Conservation (phyloP, 2,888 invertebrate species). For the Cryptus armator region DNA sequence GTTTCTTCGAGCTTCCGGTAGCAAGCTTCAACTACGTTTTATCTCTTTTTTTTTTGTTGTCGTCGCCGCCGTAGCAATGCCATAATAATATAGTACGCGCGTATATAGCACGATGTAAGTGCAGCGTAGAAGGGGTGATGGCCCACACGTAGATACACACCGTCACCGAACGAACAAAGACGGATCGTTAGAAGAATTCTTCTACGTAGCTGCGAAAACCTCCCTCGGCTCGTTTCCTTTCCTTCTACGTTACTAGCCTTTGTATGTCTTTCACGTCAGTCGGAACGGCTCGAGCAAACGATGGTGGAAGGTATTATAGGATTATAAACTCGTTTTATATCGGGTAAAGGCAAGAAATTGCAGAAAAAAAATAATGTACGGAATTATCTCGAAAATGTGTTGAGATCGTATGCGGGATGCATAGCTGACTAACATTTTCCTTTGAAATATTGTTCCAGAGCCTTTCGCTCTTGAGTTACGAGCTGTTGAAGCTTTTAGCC, state of each 20-base stretch:
- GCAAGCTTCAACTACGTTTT: slow-evolving; percentile 21
- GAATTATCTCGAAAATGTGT: slow-evolving; percentile 8
- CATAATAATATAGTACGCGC: slow-evolving; percentile 54
- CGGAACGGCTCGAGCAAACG: not conserved
- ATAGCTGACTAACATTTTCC: not conserved
- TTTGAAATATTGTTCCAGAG: not conserved
- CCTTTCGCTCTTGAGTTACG: slow-evolving; percentile 1
- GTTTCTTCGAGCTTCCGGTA: slow-evolving; percentile 41
- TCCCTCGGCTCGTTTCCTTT: slow-evolving; percentile 29
- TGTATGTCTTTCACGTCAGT: slow-evolving; percentile 33
- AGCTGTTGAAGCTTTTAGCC: not conserved
- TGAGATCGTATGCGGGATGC: not conserved
- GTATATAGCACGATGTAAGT: slow-evolving; percentile 46
- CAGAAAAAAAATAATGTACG: not conserved
- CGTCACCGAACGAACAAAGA: slow-evolving; percentile 71
- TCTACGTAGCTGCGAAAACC: slow-evolving; percentile 60
- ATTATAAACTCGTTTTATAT: slow-evolving; percentile 50
- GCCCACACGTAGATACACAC: slow-evolving; percentile 52
- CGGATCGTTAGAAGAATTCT: slow-evolving; percentile 73
- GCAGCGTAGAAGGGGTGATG: slow-evolving; percentile 24
- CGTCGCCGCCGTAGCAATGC: slow-evolving; percentile 46
- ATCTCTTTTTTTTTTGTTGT: not conserved
- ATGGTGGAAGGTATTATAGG: slow-evolving; percentile 63
- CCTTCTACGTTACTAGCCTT: slow-evolving; percentile 40
- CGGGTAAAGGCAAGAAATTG: slow-evolving; percentile 32